Base-by-base conservation (phyloP, 2,797 vertebrate genomes). In the Mus caroli region DNA sequence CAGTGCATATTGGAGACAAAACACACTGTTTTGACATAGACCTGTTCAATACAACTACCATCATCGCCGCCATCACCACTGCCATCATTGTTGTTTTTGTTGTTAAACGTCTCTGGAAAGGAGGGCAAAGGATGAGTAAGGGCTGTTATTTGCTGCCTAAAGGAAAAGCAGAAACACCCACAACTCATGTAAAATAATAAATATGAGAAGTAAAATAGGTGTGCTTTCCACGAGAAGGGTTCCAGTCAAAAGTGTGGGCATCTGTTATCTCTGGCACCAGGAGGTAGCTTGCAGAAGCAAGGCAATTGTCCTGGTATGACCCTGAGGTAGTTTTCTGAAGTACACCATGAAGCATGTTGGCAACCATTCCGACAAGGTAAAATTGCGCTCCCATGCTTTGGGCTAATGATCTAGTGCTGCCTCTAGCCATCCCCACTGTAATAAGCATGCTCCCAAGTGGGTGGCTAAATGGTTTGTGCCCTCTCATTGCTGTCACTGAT, bases 111-210 rank as follows among this genome's bases (percentile, higher is more conserved):
- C 76, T 62, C 3, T 73, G 46, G 56, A 46, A 85, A 90, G 86
- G 69, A 84, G 93, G 52, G 58, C 64, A 87, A 83, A 40, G 31
- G 60, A 90, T 13, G 54, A 52, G 62, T 37, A 9, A 37, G 10
- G 64, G 71, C 62, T 67, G 40, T 56, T 37, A 52, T 20, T 73
- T 60, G 52, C 22, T n/a, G 60, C 50, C n/a, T 54, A 40, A 64
- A 79, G 50, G 71, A 80, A 88, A 73, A 87, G 67, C 67, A 67
- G 46, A 31, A 2, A 11, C 22, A 52, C 71, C 83, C 56, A 77
- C n/a, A 87, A 28, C 58, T 37, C 56, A 91, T 83, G 50, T 8
- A 84, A 40, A 95, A 90, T 1, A 96, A 56, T 40, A 83, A 90
- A 58, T 34, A 80, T 60, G 56, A 93, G 52, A 92, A 86, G 20